phyloP scores from a whole-genome alignment of 2,113 vertebrate species.

The Eudorcas thomsonii region DNA sequence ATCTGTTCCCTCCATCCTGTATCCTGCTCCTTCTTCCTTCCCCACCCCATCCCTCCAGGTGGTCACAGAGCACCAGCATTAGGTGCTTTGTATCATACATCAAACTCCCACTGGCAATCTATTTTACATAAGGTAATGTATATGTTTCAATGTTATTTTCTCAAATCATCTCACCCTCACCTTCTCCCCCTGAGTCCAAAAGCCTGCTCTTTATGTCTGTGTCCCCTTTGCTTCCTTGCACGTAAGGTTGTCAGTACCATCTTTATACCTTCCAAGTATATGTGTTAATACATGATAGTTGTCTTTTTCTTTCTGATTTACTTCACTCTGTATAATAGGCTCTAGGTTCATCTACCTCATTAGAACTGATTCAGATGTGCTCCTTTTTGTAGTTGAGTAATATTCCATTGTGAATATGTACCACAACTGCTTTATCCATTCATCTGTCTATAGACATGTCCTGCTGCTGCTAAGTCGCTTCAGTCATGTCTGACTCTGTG shows the following conservation, averaged over 20 bases:
- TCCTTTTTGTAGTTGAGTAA: not conserved
- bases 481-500: too few species aligned
- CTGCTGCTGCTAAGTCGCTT: not conserved
- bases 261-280: not conserved
- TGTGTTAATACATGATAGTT: not conserved
- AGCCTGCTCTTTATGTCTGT: not conserved
- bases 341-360: not conserved
- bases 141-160: not conserved
- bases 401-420: not conserved
- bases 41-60: not conserved
- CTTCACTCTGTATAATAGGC: not conserved
- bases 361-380: not conserved
- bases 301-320: not conserved
- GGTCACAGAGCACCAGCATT: not conserved
- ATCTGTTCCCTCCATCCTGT: not conserved
- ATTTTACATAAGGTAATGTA: not conserved
- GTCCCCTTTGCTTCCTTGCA: not conserved
- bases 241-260: not conserved
- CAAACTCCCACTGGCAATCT: not conserved
- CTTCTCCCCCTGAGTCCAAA: not conserved
- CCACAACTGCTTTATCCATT: not conserved
- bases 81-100: not conserved
- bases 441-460: not conserved
- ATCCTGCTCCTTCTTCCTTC: not conserved
- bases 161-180: not conserved